Base-by-base conservation (phyloP, 2,113 vertebrate genomes). In the Rattus rattus region DNA sequence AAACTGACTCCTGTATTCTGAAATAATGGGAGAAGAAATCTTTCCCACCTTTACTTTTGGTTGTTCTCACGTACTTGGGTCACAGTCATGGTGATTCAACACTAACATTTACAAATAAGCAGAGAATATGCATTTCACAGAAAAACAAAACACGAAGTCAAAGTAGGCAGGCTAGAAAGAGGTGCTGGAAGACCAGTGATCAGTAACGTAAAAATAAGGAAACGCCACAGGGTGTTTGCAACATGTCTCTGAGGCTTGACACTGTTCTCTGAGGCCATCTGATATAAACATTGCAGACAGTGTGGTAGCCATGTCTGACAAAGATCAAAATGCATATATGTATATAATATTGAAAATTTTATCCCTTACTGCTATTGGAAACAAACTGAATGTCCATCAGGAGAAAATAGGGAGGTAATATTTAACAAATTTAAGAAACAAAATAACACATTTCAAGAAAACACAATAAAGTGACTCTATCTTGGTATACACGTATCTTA, bases 361-460 rank as follows among this genome's bases (percentile, higher is more conserved):
- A 54, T 16, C 49, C 47, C 33, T 52, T 70, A 11, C 70, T 92
- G 63, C 39, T 43, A 88, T 79, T 8, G 63, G 10, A 70, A 77
- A 67, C 43, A 83, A 94, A 91, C 19, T 73, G 81, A 94, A 83
- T 7, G 26, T 19, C n/a, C 49, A 70, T 24, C 63, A 75, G 5
- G 73, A n/a, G 36, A 61, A n/a, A 89, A 83, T 39, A 26, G 12
- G 22, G 3, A 92, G 81, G 80, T 81, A 24, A 86, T 83, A 84
- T 72, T 43, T 75, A 61, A 30, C 73, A 73, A 87, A 84, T 70
- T 90, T 59, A 65, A 47, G 19, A 93, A 95, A 36, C 47, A 91
- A 86, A 92, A 93, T 36, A 70, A 9, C 12, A 36, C 14, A 61
- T 1, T 69, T 56, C 20, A 75, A 52, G n/a, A 69, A 63, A 81